phyloP scores from a whole-genome alignment of 2,797 vertebrate species.

The Buceros bicornis region DNA sequence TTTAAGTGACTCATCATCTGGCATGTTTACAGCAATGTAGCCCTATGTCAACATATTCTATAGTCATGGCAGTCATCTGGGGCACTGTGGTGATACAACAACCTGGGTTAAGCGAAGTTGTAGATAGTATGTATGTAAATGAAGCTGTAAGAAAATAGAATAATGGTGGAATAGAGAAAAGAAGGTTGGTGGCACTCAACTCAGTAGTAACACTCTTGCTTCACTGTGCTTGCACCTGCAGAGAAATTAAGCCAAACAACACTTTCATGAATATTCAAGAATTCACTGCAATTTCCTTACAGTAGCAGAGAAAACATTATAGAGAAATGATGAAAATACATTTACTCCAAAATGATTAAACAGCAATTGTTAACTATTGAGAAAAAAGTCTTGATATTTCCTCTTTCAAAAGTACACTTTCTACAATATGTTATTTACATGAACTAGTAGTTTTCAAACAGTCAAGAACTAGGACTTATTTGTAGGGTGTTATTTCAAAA shows the following conservation, averaged over 20 bases:
- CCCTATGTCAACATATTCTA: background rate
- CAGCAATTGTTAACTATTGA: background rate
- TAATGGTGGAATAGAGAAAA: background rate
- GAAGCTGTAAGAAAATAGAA: background rate
- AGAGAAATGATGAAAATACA: background rate
- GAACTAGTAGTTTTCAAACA: background rate
- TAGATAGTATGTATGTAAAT: background rate
- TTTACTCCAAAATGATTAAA: background rate
- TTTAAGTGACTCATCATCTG: background rate
- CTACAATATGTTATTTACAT: background rate
- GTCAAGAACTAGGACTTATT: background rate
- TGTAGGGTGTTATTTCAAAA: background rate
- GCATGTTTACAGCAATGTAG: background rate
- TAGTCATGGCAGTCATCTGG: background rate
- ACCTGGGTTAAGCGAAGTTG: background rate
- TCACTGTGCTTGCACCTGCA: background rate
- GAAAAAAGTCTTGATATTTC: background rate
- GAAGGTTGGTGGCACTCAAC: background rate
- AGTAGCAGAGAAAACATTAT: background rate
- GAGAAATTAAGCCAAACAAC: background rate
- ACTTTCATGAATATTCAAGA: background rate
- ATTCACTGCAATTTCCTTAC: background rate
- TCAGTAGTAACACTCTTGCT: background rate
- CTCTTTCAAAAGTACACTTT: background rate
- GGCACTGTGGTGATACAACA: background rate